Evolutionary conservation across 2,797 vertebrate genomes (phyloP), one percentile per base, ranked within the genome.

Genomic region (Coregonus ussuriensis): DNA sequence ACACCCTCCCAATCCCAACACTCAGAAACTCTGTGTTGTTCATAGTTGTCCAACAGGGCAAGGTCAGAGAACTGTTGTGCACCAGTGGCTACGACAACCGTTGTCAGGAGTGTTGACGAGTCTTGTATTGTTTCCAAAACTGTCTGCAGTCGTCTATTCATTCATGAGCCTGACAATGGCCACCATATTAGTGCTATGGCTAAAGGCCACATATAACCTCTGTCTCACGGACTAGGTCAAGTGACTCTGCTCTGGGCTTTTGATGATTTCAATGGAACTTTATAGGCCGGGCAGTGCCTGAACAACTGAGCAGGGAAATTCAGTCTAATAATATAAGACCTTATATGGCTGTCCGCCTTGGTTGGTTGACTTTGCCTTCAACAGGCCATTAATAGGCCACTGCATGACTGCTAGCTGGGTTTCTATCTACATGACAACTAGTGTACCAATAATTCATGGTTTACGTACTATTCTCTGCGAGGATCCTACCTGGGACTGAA

Each of bases 401-500:
- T 62, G 15, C 3, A 47, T 3, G 41, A 47, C 41, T 13, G 9
- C 9, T 47, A 47, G 9, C 41, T 47, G 41, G 41, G 41, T 47
- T 47, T 11, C 41, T 47, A 47, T 47, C 41, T 47, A 47, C 41
- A 47, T 47, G 41, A 47, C 41, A 66, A 68, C 14, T 16, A 16
- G 15, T 16, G 15, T 33, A 68, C 13, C 16, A 35, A 33, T 33
- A 68, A 35, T 33, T 68, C 15, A 33, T 13, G 29, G 33, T 18
- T 33, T 68, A 77, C 81, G 77, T 31, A 37, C 87, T 83, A 72
- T 74, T 35, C 79, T 85, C 69, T 68, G 59, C 69, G 88, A 89
- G 83, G 79, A 59, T 87, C 94, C 89, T 99, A 99, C 98, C 98
- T 99, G 98, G 96, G 98, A 99, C 95, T 99, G 98, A 95, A 99